Evolutionary conservation across 2,113 vertebrate genomes (phyloP).

Genomic region (Cavia porcellus): DNA sequence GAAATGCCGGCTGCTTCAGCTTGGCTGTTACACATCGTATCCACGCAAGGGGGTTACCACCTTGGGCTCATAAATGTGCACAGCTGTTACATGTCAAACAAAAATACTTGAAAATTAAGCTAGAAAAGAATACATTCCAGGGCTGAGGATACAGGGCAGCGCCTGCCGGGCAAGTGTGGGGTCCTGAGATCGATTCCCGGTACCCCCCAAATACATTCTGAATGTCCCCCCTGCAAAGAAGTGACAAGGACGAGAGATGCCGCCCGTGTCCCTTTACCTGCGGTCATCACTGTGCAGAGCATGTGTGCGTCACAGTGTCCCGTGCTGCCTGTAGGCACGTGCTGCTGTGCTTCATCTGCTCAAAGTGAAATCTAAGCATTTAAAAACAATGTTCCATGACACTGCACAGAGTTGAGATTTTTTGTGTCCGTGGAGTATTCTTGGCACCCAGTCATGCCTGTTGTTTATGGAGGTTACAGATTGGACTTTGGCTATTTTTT

Average conservation of each 20-base stretch:
- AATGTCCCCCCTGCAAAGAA: background rate
- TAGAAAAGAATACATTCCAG: background rate
- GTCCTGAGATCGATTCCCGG: too few species aligned
- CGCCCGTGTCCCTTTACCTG: background rate
- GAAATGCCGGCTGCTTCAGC: accelerated
- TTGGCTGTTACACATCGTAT: too few species aligned
- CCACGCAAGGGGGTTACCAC: accelerated
- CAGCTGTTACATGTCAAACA: background rate
- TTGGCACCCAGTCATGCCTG: background rate
- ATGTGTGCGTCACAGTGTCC: too few species aligned
- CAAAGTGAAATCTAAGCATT: background rate
- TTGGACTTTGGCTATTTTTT: background rate
- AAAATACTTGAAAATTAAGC: background rate
- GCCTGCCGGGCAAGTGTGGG: too few species aligned
- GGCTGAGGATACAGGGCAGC: too few species aligned
- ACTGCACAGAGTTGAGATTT: accelerated
- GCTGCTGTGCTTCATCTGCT: background rate
- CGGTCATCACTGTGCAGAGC: background rate
- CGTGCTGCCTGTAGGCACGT: background rate
- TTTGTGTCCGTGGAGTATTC: accelerated
- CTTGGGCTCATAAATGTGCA: accelerated
- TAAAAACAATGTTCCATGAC: background rate
- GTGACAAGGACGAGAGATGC: too few species aligned
- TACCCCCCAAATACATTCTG: background rate
- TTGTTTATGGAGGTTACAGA: accelerated